Percentiles rank a stretch among this genome's conserved stretches.
Conservation (phyloP, 2,113 vertebrate species). For the Apeltes quadracus region DNA sequence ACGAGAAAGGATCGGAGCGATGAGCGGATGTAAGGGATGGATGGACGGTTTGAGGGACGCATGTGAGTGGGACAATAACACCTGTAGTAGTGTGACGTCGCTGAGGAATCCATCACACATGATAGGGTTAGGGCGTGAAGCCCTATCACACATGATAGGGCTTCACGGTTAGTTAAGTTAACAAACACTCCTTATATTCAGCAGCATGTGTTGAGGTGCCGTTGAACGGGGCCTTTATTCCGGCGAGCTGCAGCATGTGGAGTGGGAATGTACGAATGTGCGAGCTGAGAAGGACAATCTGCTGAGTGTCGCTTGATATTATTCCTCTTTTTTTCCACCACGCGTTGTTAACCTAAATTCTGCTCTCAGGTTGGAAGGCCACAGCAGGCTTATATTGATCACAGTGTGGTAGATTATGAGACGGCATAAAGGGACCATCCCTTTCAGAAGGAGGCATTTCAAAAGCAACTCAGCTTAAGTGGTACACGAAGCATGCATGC, state of each 20-base stretch:
- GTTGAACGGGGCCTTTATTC: not conserved
- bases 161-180: not conserved
- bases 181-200: not conserved
- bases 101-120: not conserved
- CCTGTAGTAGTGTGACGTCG: not conserved
- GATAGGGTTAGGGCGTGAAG: too few species aligned
- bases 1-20: not conserved
- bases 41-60: not conserved
- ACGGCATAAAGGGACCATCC: not conserved
- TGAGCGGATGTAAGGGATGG: not conserved
- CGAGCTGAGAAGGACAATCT: not conserved
- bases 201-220: not conserved
- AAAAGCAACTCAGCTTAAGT: not conserved
- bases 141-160: not conserved
- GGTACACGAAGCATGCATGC: not conserved
- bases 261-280: conserved; percentile 4
- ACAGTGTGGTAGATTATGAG: not conserved
- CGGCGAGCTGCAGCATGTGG: not conserved
- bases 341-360: not conserved
- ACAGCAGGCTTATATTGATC: not conserved
- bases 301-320: not conserved
- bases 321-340: not conserved
- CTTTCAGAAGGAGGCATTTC: not conserved
- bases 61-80: not conserved
- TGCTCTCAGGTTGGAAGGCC: not conserved